Evolutionary conservation across 2,113 vertebrate genomes (phyloP).

Genomic region (Lethenteron reissneri): DNA sequence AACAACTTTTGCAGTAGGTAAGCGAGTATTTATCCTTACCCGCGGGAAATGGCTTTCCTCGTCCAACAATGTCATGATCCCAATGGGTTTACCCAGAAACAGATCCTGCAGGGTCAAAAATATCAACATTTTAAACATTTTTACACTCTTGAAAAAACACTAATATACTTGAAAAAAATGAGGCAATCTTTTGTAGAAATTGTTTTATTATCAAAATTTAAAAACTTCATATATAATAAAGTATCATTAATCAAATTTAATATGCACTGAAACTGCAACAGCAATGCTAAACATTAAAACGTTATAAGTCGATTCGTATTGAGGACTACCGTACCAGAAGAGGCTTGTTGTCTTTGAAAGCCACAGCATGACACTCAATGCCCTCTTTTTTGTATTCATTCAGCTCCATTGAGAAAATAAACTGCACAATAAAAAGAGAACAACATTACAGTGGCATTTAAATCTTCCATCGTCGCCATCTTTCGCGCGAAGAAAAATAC

Average conservation of each 20-base stretch:
- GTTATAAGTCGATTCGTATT: no score
- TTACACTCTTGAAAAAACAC: no score
- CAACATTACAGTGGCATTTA: no score
- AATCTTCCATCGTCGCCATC: no score
- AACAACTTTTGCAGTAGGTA: neutral
- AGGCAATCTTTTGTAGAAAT: no score
- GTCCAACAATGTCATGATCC: slow-evolving; percentile 32
- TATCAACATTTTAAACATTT: no score
- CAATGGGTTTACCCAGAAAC: slow-evolving; percentile 29
- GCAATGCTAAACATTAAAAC: no score
- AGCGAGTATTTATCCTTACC: slow-evolving; percentile 13
- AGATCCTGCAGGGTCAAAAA: slow-evolving; percentile 19
- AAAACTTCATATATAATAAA: slow-evolving; percentile 4
- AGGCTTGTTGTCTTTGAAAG: slow-evolving; percentile 30
- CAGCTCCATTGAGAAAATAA: slow-evolving; percentile 37
- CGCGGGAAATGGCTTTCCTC: slow-evolving; percentile 38
- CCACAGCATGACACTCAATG: slow-evolving; percentile 25
- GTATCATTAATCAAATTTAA: neutral
- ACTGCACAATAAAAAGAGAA: slow-evolving; percentile 17
- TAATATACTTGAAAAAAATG: no score
- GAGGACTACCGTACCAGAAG: slow-evolving; percentile 20
- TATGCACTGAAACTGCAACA: neutral
- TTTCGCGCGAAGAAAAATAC: no score
- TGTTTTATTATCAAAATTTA: no score
- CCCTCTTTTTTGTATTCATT: slow-evolving; percentile 28